Evolutionary conservation across 1,140 invertebrate genomes (phyloP).

Genomic region (Lethrus apterus): DNA sequence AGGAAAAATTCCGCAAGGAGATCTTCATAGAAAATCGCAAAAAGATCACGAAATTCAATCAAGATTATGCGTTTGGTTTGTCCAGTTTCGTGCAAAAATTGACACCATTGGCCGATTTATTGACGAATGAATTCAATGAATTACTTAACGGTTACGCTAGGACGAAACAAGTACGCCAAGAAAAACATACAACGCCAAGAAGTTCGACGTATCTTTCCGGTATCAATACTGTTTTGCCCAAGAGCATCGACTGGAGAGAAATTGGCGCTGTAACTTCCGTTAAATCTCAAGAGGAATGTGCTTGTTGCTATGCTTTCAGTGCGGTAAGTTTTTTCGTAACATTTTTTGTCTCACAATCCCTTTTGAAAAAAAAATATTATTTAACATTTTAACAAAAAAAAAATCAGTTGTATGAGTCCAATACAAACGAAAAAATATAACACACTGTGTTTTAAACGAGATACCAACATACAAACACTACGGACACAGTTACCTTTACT

Average conservation of each 20-base stretch:
- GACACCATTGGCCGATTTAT: slow-evolving; percentile 73
- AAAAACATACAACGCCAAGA: too few species aligned
- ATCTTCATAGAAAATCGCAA: slow-evolving; percentile 79
- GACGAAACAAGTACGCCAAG: too few species aligned
- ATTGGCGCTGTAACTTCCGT: slow-evolving; percentile 33
- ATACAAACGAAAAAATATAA: too few species aligned
- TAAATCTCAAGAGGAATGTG: slow-evolving; percentile 36
- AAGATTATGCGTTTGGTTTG: slow-evolving; percentile 54
- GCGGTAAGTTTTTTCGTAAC: slow-evolving; percentile 41
- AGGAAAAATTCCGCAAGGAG: slow-evolving; percentile 74
- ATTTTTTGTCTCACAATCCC: neutral
- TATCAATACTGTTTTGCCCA: slow-evolving; percentile 31
- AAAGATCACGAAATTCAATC: slow-evolving; percentile 80
- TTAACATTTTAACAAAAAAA: neutral
- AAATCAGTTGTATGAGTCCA: too few species aligned
- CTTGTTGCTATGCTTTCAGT: slow-evolving; percentile 51
- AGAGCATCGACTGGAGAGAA: slow-evolving; percentile 33
- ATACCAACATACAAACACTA: too few species aligned
- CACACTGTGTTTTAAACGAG: too few species aligned
- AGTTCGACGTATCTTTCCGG: slow-evolving; percentile 29
- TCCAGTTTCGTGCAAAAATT: slow-evolving; percentile 57
- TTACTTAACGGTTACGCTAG: slow-evolving; percentile 73
- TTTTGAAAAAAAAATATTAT: slow-evolving; percentile 1
- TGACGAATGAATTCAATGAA: slow-evolving; percentile 69
- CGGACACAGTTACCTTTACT: too few species aligned